Evolutionary conservation across 2,888 invertebrate genomes (phyloP).

Genomic region (Agriopis aurantiaria): DNA sequence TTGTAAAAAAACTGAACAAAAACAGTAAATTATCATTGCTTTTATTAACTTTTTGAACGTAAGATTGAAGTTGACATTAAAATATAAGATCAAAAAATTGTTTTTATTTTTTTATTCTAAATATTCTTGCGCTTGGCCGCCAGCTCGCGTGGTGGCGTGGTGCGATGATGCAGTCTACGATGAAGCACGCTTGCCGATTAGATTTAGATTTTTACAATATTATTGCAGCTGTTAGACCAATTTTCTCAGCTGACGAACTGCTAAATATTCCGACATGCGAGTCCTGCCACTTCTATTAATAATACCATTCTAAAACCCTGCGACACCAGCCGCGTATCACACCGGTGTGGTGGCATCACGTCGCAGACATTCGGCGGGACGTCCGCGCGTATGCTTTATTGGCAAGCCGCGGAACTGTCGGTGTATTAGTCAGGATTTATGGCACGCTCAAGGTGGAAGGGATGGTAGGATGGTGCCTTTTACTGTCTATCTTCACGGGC

Average conservation of each 20-base stretch:
- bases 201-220: background rate
- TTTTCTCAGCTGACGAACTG: background rate
- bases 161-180: too few species aligned
- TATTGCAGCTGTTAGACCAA: too few species aligned
- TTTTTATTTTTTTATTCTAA: too few species aligned
- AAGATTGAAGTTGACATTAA: too few species aligned
- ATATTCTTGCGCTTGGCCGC: too few species aligned
- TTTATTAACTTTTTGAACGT: too few species aligned
- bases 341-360: conserved; percentile 66
- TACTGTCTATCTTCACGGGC: background rate
- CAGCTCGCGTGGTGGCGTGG: too few species aligned
- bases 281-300: conserved; percentile 12
- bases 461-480: conserved; percentile 8
- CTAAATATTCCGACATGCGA: background rate
- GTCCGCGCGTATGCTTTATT: conserved; percentile 71
- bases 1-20: too few species aligned
- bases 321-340: conserved; percentile 50
- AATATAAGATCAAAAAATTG: too few species aligned
- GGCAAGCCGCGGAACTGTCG: conserved; percentile 58
- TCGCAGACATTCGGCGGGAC: conserved; percentile 69
- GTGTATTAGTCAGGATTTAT: conserved; percentile 44
- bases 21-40: too few species aligned
- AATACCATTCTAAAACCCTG: conserved; percentile 16
- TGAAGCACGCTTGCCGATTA: too few species aligned
- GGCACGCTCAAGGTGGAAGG: conserved; percentile 26